Conservation (phyloP, 2,113 vertebrate species). For the Camelus dromedarius region DNA sequence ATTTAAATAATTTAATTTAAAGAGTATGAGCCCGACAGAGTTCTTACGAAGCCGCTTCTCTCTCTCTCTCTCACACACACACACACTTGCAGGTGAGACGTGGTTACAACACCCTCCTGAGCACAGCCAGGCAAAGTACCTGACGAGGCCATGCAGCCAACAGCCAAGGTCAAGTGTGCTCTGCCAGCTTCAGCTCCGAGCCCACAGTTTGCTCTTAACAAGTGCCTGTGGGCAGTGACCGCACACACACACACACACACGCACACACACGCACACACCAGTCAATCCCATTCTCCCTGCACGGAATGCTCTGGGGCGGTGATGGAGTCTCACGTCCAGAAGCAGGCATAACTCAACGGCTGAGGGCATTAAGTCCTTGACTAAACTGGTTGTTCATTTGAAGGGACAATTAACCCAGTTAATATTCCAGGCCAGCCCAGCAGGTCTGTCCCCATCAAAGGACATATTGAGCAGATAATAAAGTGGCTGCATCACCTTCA, state of each 20-base stretch:
- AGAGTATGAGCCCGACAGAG: background rate
- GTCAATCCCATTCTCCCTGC: background rate
- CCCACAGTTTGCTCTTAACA: background rate
- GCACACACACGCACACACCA: background rate
- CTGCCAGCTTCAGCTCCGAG: background rate
- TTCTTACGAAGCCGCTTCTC: background rate
- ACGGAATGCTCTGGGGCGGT: background rate
- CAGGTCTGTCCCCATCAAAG: slow-evolving; percentile 38
- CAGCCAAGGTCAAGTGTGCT: background rate
- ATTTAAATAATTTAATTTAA: slow-evolving; percentile 53
- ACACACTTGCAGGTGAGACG: background rate
- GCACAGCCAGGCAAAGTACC: background rate
- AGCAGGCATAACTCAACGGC: slow-evolving; percentile 62
- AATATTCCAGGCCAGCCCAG: slow-evolving; percentile 74
- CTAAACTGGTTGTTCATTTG: slow-evolving; percentile 77
- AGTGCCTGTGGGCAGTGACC: background rate
- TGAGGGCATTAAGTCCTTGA: slow-evolving; percentile 75
- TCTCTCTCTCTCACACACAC: background rate
- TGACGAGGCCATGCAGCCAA: background rate
- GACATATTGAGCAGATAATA: slow-evolving; percentile 60
- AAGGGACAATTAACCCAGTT: slow-evolving; percentile 78
- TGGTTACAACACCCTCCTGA: background rate
- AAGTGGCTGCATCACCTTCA: slow-evolving; percentile 38
- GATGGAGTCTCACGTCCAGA: background rate
- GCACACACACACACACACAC: background rate